Evolutionary conservation across 2,113 vertebrate genomes (phyloP).

Genomic region (Macheiramphus alcinus): DNA sequence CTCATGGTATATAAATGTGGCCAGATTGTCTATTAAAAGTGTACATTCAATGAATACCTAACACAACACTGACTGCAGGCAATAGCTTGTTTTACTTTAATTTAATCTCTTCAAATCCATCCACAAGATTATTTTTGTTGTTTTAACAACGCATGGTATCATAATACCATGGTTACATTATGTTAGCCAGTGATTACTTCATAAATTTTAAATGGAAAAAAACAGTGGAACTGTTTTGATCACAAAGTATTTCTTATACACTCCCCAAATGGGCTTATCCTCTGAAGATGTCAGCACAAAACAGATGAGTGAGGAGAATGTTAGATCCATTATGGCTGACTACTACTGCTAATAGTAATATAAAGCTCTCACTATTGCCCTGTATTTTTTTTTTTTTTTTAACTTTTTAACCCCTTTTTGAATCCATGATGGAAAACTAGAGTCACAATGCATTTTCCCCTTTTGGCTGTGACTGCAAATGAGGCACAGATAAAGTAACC

Average conservation of each 20-base stretch:
- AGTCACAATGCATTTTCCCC: not conserved
- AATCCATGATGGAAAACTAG: not conserved
- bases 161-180: not conserved
- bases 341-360: not conserved
- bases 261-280: not conserved
- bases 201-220: not conserved
- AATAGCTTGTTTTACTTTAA: not conserved
- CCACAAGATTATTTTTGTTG: not conserved
- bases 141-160: not conserved
- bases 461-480: not conserved
- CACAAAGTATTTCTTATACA: not conserved
- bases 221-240: not conserved
- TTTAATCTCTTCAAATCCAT: not conserved
- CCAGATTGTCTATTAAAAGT: not conserved
- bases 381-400: not conserved
- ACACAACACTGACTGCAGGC: not conserved
- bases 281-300: not conserved
- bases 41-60: not conserved
- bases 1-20: not conserved
- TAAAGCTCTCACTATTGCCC: not conserved
- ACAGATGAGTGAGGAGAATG: not conserved
- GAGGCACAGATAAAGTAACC: not conserved
- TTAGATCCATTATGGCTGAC: not conserved
- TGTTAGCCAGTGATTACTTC: not conserved
- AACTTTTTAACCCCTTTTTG: not conserved